Base-by-base conservation (phyloP, 2,113 vertebrate species). In the Cichladusa arquata region DNA sequence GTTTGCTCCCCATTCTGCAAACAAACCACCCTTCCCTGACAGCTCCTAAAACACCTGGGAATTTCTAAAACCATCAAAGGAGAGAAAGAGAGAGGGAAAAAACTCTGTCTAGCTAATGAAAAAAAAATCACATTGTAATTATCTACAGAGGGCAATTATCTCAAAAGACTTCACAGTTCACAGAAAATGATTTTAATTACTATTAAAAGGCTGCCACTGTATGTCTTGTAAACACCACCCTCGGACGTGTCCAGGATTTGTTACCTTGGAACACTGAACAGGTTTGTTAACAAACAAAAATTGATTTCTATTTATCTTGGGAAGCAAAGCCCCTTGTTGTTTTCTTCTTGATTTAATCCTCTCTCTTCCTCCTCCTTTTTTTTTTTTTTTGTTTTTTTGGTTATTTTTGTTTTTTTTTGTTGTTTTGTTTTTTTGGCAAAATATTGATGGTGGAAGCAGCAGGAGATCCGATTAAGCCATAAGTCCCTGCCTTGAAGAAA, bases 261-360 rank as follows among this genome's bases (percentile, higher is more conserved):
- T 90, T 92, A 81, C 67, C 69, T 64, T 94, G 67, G 56, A 91
- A 67, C n/a, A 26, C 73, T 74, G 88, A 96, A 72, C 81, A 85
- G 57, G 74, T 93, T 92, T 83, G 69, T 91, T 95, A 96, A 80
- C 90, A 93, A 94, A 91, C 40, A 69, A 57, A 81, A 86, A 91
- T 90, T 88, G 92, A 92, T 87, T 95, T 90, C 76, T 96, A 60
- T 87, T 90, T 95, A 86, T 94, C 92, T 84, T 45, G 45, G 34
- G 64, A 81, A 88, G 69, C 78, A 91, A 91, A 93, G 42, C 42
- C 78, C 78, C 33, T 66, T 23, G 24, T 42, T 93, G 56, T n/a
- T 90, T 90, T 51, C 58, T 79, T 67, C 69, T 85, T 83, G 33
- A 69, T 95, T 91, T 91, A 93, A 94, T 91, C 57, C 71, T 91